Conservation (phyloP, 2,888 invertebrate genomes). For the Lysandra coridon region DNA sequence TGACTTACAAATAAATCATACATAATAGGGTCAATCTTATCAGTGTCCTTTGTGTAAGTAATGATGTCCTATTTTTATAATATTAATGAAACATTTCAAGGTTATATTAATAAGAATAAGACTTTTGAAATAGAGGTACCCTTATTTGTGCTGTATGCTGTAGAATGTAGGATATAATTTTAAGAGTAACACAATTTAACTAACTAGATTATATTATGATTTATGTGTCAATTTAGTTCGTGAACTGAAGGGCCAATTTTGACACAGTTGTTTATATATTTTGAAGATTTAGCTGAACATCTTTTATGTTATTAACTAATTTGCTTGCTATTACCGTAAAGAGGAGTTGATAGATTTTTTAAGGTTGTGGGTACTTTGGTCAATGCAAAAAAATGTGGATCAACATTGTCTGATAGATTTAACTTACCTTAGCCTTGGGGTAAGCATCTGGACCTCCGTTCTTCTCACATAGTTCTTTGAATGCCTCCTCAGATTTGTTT, state of each 20-base stretch:
- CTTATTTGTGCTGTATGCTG: not conserved
- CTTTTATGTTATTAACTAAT: too few species aligned
- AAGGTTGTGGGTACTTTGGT: not conserved
- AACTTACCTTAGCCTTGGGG: constrained; percentile 22
- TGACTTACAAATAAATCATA: not conserved
- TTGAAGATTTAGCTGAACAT: too few species aligned
- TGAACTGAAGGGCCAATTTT: not conserved
- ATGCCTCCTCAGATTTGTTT: not conserved
- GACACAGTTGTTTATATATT: not conserved
- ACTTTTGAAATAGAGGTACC: not conserved
- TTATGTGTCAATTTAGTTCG: not conserved
- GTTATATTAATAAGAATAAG: not conserved
- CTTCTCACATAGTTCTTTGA: constrained; percentile 24
- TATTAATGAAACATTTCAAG: constrained; percentile 8
- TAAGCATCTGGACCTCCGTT: constrained; percentile 17
- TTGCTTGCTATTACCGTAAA: too few species aligned
- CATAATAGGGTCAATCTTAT: constrained; percentile 1
- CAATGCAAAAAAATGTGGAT: not conserved
- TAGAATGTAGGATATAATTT: not conserved
- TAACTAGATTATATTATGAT: not conserved
- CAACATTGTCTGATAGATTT: too few species aligned
- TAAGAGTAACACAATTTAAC: not conserved
- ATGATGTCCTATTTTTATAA: constrained; percentile 6
- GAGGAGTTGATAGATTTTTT: not conserved
- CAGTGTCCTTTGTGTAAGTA: not conserved